Percentiles rank a stretch among this genome's conserved stretches.
These are phyloP conservation scores for Synergus itoensis DNA, from an alignment of 2,888 invertebrate species.

Conservation along the genomic window DNA sequence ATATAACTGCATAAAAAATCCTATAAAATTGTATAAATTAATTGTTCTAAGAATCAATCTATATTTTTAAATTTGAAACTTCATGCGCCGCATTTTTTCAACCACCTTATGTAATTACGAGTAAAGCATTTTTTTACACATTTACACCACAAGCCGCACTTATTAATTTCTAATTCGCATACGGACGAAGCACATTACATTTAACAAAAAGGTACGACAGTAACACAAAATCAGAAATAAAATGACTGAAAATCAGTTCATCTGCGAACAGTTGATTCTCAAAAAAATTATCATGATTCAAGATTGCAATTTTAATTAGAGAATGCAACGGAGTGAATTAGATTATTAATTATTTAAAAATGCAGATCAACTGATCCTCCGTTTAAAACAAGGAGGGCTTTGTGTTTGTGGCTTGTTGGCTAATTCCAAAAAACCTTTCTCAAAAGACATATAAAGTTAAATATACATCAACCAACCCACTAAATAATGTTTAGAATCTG, in stretches of 20 bases:
- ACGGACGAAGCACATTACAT: slow-evolving; percentile 35
- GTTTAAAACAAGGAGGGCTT: not conserved
- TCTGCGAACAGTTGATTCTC: not conserved
- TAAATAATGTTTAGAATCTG: slow-evolving; percentile 9
- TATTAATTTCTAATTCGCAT: not conserved
- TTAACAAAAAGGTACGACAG: slow-evolving; percentile 20
- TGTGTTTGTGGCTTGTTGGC: slow-evolving; percentile 7
- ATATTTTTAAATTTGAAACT: not conserved
- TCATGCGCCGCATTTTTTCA: not conserved
- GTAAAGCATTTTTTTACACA: slow-evolving; percentile 18
- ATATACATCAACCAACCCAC: not conserved
- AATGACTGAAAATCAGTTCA: slow-evolving; percentile 16
- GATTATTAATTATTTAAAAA: not conserved
- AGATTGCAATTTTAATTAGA: not conserved
- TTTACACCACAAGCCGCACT: slow-evolving; percentile 30
- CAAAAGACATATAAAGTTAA: not conserved
- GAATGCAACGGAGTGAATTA: not conserved
- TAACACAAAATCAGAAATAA: slow-evolving; percentile 31
- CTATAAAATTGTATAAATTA: not conserved
- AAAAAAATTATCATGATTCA: not conserved
- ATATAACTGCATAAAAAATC: not conserved
- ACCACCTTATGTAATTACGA: slow-evolving; percentile 11
- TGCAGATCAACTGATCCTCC: slow-evolving; percentile 8
- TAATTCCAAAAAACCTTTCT: slow-evolving; percentile 4
- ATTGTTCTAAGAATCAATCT: not conserved